phyloP scores from a whole-genome alignment of 2,797 vertebrate species.

The Sarcoramphus papa region DNA sequence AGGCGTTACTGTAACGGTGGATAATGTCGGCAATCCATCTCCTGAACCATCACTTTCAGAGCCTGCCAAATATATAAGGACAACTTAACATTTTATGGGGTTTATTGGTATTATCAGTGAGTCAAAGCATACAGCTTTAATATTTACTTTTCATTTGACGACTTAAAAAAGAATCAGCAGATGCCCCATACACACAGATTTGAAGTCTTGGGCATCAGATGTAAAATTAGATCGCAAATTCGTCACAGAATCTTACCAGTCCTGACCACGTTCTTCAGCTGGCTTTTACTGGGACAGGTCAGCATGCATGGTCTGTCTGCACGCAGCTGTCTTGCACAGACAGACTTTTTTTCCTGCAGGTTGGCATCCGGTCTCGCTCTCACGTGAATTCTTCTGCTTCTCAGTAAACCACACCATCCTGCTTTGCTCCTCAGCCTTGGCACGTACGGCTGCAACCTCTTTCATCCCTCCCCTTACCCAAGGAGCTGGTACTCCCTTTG shows the following conservation, averaged over 20 bases:
- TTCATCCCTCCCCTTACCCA: neutral
- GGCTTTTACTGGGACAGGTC: neutral
- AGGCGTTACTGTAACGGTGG: neutral
- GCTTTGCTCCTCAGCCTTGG: neutral
- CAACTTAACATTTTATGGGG: neutral
- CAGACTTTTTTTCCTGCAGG: neutral
- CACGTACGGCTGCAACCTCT: fast-evolving
- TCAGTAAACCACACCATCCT: neutral
- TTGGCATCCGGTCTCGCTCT: neutral
- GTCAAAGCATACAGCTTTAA: neutral
- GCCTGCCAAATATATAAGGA: slow-evolving; percentile 34
- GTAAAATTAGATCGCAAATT: neutral
- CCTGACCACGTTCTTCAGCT: neutral
- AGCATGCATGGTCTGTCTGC: neutral
- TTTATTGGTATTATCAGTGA: neutral
- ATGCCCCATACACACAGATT: neutral
- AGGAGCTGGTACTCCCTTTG: neutral
- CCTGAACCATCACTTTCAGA: slow-evolving; percentile 22
- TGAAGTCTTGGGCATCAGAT: neutral
- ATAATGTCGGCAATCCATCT: neutral
- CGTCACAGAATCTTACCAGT: neutral
- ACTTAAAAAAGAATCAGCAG: neutral
- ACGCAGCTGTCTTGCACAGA: neutral
- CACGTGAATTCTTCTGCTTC: neutral
- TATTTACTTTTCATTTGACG: neutral